A percentile compares a stretch with the other conserved stretches of the same genome.
Conservation (phyloP, 2,113 vertebrate genomes). For the Gadus macrocephalus region DNA sequence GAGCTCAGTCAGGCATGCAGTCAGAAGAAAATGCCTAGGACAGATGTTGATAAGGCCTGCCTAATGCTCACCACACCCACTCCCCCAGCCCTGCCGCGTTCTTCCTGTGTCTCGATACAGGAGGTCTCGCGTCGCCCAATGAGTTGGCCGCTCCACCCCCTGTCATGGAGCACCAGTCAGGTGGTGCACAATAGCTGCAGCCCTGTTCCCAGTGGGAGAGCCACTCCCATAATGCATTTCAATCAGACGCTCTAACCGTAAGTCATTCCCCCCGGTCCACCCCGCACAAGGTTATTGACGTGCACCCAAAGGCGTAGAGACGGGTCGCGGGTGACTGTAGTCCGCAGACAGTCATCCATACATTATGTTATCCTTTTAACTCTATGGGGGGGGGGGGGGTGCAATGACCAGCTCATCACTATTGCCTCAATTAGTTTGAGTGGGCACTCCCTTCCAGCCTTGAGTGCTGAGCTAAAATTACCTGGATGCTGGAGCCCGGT, state of each 20-base stretch:
- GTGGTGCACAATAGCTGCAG: conserved; percentile 62
- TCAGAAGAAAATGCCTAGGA: conserved; percentile 32
- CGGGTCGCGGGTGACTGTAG: conserved; percentile 42
- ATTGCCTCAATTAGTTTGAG: conserved; percentile 58
- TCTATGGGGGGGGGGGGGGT: conserved; percentile 31
- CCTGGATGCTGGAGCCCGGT: conserved; percentile 40
- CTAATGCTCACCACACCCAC: too few relatives aligned
- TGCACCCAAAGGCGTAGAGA: conserved; percentile 37
- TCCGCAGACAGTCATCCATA: conserved; percentile 49
- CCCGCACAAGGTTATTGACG: conserved; percentile 44
- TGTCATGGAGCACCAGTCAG: conserved; percentile 40
- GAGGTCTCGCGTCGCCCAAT: conserved; percentile 31
- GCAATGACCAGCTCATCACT: conserved; percentile 56
- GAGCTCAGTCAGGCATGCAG: too few relatives aligned
- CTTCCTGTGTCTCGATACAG: conserved; percentile 42
- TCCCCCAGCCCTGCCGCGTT: too few relatives aligned
- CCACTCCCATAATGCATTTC: conserved; percentile 62
- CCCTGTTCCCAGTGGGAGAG: conserved; percentile 50
- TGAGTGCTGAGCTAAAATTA: conserved; percentile 48
- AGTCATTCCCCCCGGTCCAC: conserved; percentile 51
- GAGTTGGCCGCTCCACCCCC: conserved; percentile 42
- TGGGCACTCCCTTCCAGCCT: conserved; percentile 49
- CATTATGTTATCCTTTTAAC: conserved; percentile 53
- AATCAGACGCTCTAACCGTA: conserved; percentile 60
- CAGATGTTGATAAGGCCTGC: conserved; percentile 4